Evolutionary conservation across 2,797 vertebrate species (phyloP).

Genomic region (Mionectes olivaceus): DNA sequence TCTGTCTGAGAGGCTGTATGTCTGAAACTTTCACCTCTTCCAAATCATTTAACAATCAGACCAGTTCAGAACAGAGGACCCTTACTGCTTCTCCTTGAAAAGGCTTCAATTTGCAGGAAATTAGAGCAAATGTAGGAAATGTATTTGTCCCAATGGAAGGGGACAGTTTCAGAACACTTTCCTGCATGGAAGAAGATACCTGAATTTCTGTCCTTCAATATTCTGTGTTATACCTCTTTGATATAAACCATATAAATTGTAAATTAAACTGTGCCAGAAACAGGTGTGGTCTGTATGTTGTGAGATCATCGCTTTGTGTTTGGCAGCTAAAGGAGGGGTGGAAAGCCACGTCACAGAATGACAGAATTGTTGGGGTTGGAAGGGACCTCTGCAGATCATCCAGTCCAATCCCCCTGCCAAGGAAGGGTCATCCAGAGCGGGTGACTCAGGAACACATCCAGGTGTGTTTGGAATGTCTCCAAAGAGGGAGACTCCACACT

Average conservation of each 20-base stretch:
- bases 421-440: background rate
- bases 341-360: background rate
- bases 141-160: background rate
- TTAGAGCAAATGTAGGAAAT: background rate
- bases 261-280: background rate
- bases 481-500: background rate
- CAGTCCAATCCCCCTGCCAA: background rate
- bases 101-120: background rate
- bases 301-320: background rate
- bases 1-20: background rate
- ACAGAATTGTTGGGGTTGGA: background rate
- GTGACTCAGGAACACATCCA: background rate
- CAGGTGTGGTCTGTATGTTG: background rate
- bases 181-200: background rate
- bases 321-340: background rate
- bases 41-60: background rate
- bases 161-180: background rate
- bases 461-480: background rate
- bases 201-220: background rate
- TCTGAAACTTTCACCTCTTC: background rate
- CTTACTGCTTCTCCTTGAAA: background rate
- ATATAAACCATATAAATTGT: background rate
- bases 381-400: background rate
- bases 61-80: background rate
- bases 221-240: background rate